Evolutionary conservation across 2,113 vertebrate genomes (phyloP).

Genomic region (Phoxinus phoxinus): DNA sequence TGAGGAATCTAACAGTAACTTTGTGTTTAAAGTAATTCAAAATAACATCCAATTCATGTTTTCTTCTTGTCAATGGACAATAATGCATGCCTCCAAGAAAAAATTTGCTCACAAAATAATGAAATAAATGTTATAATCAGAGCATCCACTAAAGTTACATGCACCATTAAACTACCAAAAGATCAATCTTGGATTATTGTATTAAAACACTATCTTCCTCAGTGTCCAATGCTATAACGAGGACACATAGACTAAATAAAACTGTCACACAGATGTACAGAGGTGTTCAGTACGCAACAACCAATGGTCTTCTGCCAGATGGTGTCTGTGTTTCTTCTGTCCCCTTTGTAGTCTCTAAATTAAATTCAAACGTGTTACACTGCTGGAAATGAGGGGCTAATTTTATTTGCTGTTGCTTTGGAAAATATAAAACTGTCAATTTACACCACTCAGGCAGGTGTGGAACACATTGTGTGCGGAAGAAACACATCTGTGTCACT

Average conservation of each 20-base stretch:
- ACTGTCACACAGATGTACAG: constrained; percentile 20
- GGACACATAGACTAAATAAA: neutral
- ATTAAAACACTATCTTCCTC: neutral
- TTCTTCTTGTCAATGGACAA: neutral
- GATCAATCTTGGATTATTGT: neutral
- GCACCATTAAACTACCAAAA: neutral
- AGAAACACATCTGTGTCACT: constrained; percentile 14
- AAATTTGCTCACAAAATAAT: neutral
- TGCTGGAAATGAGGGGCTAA: constrained; percentile 22
- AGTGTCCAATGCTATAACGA: neutral
- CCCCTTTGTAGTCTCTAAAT: constrained; percentile 38
- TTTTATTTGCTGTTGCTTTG: constrained; percentile 43
- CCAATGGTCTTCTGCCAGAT: constrained; percentile 31
- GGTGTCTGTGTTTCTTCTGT: constrained; percentile 24
- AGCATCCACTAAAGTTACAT: neutral
- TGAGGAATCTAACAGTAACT: neutral
- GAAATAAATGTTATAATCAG: neutral
- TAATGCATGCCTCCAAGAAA: neutral
- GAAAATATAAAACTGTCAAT: constrained; percentile 36
- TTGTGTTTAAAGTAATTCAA: neutral
- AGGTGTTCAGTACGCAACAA: constrained; percentile 14
- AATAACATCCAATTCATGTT: neutral
- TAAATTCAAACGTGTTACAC: constrained; percentile 41
- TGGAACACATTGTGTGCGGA: constrained; percentile 2
- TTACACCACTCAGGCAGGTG: constrained; percentile 30